These are phyloP conservation scores for Oreotragus oreotragus DNA, from an alignment of 2,113 vertebrate species.

Conservation along the genomic window DNA sequence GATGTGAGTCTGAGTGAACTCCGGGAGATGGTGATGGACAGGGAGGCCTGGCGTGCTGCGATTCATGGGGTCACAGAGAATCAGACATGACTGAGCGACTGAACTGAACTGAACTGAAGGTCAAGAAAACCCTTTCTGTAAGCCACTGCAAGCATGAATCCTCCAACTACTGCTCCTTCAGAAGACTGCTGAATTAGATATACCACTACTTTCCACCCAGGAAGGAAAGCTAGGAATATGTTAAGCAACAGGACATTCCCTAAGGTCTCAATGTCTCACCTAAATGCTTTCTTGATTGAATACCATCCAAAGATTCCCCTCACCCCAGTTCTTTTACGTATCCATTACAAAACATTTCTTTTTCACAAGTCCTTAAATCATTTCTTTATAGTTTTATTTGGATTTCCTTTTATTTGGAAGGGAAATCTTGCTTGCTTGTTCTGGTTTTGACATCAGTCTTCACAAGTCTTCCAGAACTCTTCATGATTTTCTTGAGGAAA, in stretches of 20 bases:
- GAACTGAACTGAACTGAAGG: too few species aligned
- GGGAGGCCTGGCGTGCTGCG: too few species aligned
- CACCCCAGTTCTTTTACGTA: neutral
- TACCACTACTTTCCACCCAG: neutral
- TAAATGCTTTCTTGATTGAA: neutral
- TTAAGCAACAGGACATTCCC: neutral
- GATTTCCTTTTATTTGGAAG: neutral
- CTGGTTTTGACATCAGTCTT: neutral
- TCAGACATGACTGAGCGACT: too few species aligned
- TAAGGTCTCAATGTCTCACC: neutral
- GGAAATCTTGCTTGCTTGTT: neutral
- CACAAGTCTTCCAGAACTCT: neutral
- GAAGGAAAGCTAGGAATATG: neutral
- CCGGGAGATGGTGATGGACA: too few species aligned
- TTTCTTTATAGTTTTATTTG: neutral
- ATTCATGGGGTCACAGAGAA: too few species aligned
- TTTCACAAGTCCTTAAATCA: neutral
- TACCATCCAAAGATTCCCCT: neutral
- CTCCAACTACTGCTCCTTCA: neutral
- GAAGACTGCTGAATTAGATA: neutral
- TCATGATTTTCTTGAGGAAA: neutral
- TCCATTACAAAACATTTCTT: neutral
- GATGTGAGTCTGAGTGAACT: too few species aligned
- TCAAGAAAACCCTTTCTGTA: neutral
- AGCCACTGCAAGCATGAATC: neutral